Conservation (phyloP, 1,140 invertebrate genomes). For the Reticulitermes speratus region DNA sequence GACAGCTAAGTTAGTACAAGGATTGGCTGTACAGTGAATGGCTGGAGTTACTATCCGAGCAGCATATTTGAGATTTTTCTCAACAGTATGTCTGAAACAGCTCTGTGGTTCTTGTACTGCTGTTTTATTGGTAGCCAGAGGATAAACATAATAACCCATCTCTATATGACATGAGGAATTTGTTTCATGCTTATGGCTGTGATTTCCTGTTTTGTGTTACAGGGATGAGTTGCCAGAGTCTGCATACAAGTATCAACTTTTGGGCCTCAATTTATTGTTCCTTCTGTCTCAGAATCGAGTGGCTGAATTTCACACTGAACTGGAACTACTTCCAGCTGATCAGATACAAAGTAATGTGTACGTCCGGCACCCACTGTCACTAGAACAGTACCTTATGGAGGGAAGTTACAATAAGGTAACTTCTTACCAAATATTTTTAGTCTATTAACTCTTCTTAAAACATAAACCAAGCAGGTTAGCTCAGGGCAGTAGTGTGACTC, state of each 20-base stretch:
- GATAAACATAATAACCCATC: too few species aligned
- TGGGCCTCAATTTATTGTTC: constrained; percentile 94
- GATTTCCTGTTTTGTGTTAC: constrained; percentile 36
- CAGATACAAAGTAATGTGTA: constrained; percentile 92
- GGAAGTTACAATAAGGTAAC: constrained; percentile 95
- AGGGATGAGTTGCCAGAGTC: constrained; percentile 85
- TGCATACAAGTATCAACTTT: constrained; percentile 89
- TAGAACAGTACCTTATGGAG: constrained; percentile 99
- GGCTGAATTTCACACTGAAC: constrained; percentile 97
- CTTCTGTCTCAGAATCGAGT: constrained; percentile 95
- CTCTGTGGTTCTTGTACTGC: too few species aligned
- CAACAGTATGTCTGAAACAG: too few species aligned
- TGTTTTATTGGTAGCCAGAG: too few species aligned
- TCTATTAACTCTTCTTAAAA: not conserved
- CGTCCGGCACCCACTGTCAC: constrained; percentile 89
- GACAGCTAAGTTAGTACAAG: too few species aligned
- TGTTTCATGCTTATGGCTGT: too few species aligned
- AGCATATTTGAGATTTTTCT: too few species aligned
- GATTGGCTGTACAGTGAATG: too few species aligned
- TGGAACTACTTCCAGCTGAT: constrained; percentile 91
- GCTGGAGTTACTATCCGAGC: too few species aligned
- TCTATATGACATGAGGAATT: too few species aligned
- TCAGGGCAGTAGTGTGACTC: too few species aligned
- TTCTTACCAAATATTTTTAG: not conserved
- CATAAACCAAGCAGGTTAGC: too few species aligned